Evolutionary conservation across 2,113 vertebrate species (phyloP), one percentile per base, ranked within the genome.

Genomic region (Perognathus longimembris): DNA sequence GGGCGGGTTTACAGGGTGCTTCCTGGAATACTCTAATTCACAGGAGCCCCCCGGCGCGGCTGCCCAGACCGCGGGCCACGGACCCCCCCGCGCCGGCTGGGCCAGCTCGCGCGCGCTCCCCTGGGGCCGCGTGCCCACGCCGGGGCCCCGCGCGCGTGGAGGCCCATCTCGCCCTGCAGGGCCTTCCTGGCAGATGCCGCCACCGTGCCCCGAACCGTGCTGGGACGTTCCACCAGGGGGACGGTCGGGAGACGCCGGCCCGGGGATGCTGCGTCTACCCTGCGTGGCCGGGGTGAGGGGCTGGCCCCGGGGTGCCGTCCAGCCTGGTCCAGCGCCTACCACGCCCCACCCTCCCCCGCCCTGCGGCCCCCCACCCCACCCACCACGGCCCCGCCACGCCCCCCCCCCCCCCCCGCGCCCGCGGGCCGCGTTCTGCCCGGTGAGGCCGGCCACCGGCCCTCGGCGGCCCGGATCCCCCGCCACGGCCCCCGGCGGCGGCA

Each of bases 11-110:
- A 79, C 97, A 42, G 0, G 92, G 77, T 14, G 63, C 91, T 98
- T 97, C 97, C 91, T 69, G 96, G 96, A 95, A 98, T 28, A 73
- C 94, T 97, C 97, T 97, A 97, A 98, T 98, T 97, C 98, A 98
- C 97, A 97, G 97, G 92, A 96, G 97, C 97, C 97, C 97, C 97
- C 97, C 96, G 98, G 97, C 96, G 95, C 93, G 26, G 0, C 82
- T 22, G 18, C 86, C 92, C 94, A 92, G 91, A 95, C 95, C 40
- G 0, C 88, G 92, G 38, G 4, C 6, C 96, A 87, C 93, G 74
- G 93, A 90, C 89, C 96, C 96, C 59, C 6, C 0, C 83, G 0
- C 3, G 36, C 79, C 7, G 5, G n/a, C 61, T 10, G 1, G 0
- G 50, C 26, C 36, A 8, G 15, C 50, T 18, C 17, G 15, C 50